phyloP scores from a whole-genome alignment of 1,140 invertebrate species.

The Drosophila novamexicana region DNA sequence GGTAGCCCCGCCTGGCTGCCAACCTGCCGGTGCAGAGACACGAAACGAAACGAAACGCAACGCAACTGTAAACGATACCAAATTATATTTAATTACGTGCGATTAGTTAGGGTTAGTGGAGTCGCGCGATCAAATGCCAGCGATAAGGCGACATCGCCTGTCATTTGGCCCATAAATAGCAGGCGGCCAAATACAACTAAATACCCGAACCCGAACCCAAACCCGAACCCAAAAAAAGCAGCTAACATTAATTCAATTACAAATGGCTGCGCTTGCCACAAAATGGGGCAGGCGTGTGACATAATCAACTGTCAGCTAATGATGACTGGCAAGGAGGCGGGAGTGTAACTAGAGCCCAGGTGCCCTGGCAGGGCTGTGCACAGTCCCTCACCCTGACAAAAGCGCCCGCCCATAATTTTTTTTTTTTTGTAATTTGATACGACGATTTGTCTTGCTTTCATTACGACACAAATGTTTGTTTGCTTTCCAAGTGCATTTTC shows the following conservation, averaged over 20 bases:
- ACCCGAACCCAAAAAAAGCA: background rate
- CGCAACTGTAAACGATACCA: conserved; percentile 82
- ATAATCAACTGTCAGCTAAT: conserved; percentile 55
- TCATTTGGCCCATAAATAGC: conserved; percentile 66
- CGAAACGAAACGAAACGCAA: conserved; percentile 44
- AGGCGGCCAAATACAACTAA: conserved; percentile 20
- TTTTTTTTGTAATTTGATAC: conserved; percentile 78
- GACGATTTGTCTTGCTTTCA: conserved; percentile 80
- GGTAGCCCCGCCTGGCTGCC: background rate
- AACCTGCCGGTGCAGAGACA: background rate
- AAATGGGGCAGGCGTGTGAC: conserved; percentile 74
- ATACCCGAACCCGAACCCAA: background rate
- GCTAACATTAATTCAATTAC: conserved; percentile 79
- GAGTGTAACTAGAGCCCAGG: background rate
- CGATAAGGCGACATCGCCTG: conserved; percentile 69
- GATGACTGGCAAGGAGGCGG: background rate
- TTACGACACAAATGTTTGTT: conserved; percentile 38
- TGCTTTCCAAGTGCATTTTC: conserved; percentile 63
- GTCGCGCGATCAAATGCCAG: conserved; percentile 76
- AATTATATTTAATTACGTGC: conserved; percentile 84
- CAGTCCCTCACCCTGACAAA: conserved; percentile 10
- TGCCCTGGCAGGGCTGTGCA: background rate
- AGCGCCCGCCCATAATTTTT: conserved; percentile 50
- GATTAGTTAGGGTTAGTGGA: conserved; percentile 84
- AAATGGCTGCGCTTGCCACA: conserved; percentile 70